Evolutionary conservation across 2,888 invertebrate species (phyloP).

Genomic region (Platycheirus rosarum): DNA sequence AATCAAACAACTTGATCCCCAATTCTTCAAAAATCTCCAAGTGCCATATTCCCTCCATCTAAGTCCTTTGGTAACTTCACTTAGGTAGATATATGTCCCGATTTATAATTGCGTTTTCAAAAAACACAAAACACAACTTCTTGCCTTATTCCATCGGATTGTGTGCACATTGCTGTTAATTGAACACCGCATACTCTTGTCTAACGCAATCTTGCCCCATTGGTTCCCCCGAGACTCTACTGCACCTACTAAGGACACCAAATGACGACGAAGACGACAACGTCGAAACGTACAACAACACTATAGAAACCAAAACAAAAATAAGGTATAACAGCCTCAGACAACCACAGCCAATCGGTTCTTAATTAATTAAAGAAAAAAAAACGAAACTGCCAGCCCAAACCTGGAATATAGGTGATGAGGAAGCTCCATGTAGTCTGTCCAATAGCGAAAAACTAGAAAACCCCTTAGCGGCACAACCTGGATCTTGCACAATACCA

Average conservation of each 20-base stretch:
- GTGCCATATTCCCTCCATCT: too few species aligned
- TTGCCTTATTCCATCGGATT: background rate
- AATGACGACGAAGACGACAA: too few species aligned
- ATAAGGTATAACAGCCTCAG: slow-evolving; percentile 15
- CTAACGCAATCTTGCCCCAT: slow-evolving; percentile 51
- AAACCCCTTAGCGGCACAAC: slow-evolving; percentile 25
- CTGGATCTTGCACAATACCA: slow-evolving; percentile 50
- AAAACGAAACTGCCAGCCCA: slow-evolving; percentile 29
- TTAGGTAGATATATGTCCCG: too few species aligned
- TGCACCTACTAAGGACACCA: slow-evolving; percentile 55
- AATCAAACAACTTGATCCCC: too few species aligned
- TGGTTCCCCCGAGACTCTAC: slow-evolving; percentile 51
- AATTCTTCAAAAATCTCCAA: too few species aligned
- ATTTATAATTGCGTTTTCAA: too few species aligned
- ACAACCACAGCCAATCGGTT: slow-evolving; percentile 41
- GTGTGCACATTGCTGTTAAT: slow-evolving; percentile 39
- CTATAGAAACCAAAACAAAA: slow-evolving; percentile 4
- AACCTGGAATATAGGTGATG: slow-evolving; percentile 59
- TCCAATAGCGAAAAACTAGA: slow-evolving; percentile 32
- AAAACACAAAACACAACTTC: background rate
- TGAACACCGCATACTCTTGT: slow-evolving; percentile 52
- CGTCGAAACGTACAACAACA: too few species aligned
- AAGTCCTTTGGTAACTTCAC: too few species aligned
- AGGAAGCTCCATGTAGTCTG: slow-evolving; percentile 64
- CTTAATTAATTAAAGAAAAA: slow-evolving; percentile 69